Evolutionary conservation across 2,113 vertebrate genomes (phyloP), one percentile per base, ranked within the genome.

Genomic region (Hemiprocne comata): DNA sequence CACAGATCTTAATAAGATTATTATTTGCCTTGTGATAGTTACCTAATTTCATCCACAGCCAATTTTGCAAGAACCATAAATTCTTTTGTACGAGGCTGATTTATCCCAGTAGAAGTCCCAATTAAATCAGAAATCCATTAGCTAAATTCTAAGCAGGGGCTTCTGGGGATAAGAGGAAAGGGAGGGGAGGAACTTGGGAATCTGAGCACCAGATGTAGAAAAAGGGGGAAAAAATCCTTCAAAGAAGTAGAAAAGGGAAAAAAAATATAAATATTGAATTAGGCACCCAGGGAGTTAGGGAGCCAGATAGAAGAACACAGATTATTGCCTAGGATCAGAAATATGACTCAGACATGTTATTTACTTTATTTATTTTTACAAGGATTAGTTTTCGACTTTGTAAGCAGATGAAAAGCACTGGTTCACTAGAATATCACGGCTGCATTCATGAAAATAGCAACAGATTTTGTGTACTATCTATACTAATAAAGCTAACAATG

Each of bases 71-170:
- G 93, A 95, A 91, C 58, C 89, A 96, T 97, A 97, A 96, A 96
- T 96, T 91, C 90, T 96, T 95, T 92, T 74, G 82, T 96, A 94
- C 70, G 84, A 90, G 91, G 81, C 40, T 96, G 97, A 97, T 97
- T 94, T 97, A 95, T 97, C 92, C 77, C 85, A 92, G 72, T 64
- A 97, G 89, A 97, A 94, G 53, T 93, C 74, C 83, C 95, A 97
- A 97, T 92, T 92, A 65, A 97, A 94, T 97, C 95, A 97, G 83
- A 96, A 94, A 95, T 91, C 95, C 96, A 98, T 98, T 98, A 97
- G 67, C 66, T 94, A 91, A 81, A 96, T 95, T 96, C 94, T 89
- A 90, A 82, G 50, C n/a, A 40, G 55, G 50, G 89, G 83, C 53
- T 95, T 87, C 86, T 91, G 66, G 72, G 83, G 53, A 91, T 33